Percentiles rank a stretch among this genome's conserved stretches.
Evolutionary conservation across 2,888 invertebrate species (phyloP).

Genomic region (Invenusta paracnida): DNA sequence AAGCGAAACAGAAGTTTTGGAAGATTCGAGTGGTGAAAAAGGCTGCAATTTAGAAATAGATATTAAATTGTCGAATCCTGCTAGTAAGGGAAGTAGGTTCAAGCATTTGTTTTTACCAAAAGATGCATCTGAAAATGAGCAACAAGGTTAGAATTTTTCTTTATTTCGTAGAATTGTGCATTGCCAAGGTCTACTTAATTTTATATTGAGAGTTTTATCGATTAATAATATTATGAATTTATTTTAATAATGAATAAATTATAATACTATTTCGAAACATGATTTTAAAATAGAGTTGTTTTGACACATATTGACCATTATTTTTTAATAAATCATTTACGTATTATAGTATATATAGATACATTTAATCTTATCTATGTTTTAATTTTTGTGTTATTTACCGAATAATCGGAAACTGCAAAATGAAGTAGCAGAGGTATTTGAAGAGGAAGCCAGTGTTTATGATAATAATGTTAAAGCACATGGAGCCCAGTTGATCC

Average conservation of each 20-base stretch:
- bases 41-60: neutral
- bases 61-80: neutral
- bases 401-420: neutral
- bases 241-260: neutral
- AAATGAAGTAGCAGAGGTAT: no score
- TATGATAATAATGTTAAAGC: neutral
- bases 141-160: neutral
- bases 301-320: no score
- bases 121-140: neutral
- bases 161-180: no score
- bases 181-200: neutral
- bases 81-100: neutral
- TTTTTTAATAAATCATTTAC: no score
- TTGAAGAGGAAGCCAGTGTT: neutral
- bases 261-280: no score
- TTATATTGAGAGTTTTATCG: neutral
- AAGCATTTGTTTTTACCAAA: slow-evolving; percentile 12
- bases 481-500: neutral
- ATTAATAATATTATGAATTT: neutral
- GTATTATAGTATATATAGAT: no score
- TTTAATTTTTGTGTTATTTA: no score
- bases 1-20: neutral
- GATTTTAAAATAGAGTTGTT: no score
- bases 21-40: neutral
- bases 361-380: no score